Base-by-base conservation (phyloP, 2,797 vertebrate species). In the Pipistrellus pipistrellus region DNA sequence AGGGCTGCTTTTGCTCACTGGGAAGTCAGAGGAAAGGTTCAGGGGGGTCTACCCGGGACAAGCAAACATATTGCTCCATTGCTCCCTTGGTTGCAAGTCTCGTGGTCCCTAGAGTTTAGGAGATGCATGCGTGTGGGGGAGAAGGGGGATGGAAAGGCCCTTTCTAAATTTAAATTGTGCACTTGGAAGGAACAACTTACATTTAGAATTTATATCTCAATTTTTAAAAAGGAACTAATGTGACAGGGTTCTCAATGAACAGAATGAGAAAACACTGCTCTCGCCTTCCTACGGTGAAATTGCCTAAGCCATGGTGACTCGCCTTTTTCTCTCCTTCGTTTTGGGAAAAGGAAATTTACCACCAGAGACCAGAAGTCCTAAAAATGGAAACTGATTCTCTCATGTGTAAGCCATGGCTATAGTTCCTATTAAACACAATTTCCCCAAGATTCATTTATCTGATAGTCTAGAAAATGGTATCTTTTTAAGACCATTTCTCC, bases 381-480 rank as follows among this genome's bases (percentile, higher is more conserved):
- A 76, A 76, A 32, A 23, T 3, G 85, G 44, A 95, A 94, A 41
- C n/a, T 48, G 41, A 27, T 64, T 15, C 41, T 69, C 77, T 69
- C n/a, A 62, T 32, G 38, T 80, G n/a, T 13, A 92, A 96, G 71
- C 25, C 5, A 3, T 32, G 46, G 55, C 68, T 71, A 30, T 53
- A 11, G 23, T 7, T 72, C 8, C 30, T 44, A n/a, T 48, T 95
- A 93, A 86, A 32, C 27, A 3, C 80, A 84, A 55, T 73, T 69
- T 7, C 3, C 46, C 91, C 44, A 35, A 75, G 76, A 35, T 10
- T 75, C 66, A 86, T 72, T 35, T 11, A 25, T 73, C 30, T 32
- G 66, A 27, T 44, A 30, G 4, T 66, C 48, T 69, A 41, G 85
- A 91, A 85, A 88, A 78, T 27, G 18, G 32, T 76, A 97, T 97